Evolutionary conservation across 2,797 vertebrate genomes (phyloP).

Genomic region (Gallirallus australis): DNA sequence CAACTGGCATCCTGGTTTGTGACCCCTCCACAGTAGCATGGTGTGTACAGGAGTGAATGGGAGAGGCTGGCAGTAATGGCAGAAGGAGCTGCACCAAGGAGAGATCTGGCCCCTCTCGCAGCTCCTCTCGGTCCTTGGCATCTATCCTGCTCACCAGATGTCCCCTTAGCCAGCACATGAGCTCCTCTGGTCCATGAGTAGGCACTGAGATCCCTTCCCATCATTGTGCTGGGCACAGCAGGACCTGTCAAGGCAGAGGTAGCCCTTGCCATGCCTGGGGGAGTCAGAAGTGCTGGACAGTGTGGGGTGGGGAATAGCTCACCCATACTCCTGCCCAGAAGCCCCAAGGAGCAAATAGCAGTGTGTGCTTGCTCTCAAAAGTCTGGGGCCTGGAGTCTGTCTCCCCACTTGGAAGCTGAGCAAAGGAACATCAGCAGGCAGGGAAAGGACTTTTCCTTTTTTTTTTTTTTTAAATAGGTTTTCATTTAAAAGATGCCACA

Average conservation of each 20-base stretch:
- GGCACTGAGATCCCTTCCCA: not conserved
- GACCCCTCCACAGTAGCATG: not conserved
- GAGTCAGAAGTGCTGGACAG: not conserved
- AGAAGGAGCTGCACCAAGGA: not conserved
- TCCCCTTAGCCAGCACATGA: accelerated
- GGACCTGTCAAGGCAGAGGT: not conserved
- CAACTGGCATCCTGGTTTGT: not conserved
- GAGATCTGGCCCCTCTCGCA: not conserved
- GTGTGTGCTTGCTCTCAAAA: not conserved
- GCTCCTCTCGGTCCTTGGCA: not conserved
- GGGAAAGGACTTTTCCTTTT: conserved; percentile 15
- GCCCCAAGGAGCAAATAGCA: not conserved
- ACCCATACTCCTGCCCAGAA: not conserved
- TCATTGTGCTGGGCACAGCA: not conserved
- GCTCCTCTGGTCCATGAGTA: no score
- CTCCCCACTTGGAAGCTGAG: not conserved
- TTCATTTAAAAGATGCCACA: conserved; percentile 79
- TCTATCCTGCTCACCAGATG: not conserved
- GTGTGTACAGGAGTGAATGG: not conserved
- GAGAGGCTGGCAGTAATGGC: not conserved
- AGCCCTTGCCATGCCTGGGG: not conserved
- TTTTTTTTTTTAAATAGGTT: conserved; percentile 44
- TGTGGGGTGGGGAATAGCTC: not conserved
- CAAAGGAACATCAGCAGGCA: not conserved
- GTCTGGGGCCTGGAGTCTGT: not conserved